These are phyloP conservation scores for Betta splendens DNA, from an alignment of 2,797 vertebrate species.

Conservation along the genomic window DNA sequence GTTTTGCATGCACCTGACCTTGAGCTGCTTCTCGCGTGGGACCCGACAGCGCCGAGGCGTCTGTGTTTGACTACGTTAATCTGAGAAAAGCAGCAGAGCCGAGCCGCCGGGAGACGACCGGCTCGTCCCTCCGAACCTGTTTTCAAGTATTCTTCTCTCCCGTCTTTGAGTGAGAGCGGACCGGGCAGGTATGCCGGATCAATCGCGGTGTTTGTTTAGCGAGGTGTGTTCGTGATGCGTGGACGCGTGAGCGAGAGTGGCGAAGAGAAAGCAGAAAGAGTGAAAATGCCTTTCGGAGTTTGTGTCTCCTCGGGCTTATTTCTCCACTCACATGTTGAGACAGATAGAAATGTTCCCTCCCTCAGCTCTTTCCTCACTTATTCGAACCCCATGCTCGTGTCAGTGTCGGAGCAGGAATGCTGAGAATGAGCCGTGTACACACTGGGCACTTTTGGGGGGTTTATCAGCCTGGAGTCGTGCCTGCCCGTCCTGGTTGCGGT, in stretches of 20 bases:
- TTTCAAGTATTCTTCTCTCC: conserved; percentile 56
- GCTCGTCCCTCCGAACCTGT: conserved; percentile 69
- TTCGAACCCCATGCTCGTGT: not conserved
- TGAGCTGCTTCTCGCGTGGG: conserved; percentile 36
- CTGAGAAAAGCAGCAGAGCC: conserved; percentile 31
- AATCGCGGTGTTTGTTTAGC: conserved; percentile 55
- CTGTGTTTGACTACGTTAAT: conserved; percentile 17
- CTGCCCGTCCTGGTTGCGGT: conserved; percentile 31
- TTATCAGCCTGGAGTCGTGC: conserved; percentile 12
- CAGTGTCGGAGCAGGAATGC: conserved; percentile 50
- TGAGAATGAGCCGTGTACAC: conserved; percentile 39
- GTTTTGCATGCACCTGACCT: conserved; percentile 32
- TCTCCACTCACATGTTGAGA: conserved; percentile 36
- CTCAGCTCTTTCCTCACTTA: not conserved
- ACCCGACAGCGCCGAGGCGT: conserved; percentile 19
- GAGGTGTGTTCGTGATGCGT: conserved; percentile 54
- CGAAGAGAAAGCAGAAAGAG: not conserved
- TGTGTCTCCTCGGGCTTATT: conserved; percentile 25
- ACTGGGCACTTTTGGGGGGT: conserved; percentile 28
- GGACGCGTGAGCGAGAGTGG: not conserved
- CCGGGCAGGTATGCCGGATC: conserved; percentile 47
- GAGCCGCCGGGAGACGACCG: conserved; percentile 26
- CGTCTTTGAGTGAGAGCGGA: conserved; percentile 28
- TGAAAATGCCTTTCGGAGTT: not conserved
- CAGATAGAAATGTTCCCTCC: conserved; percentile 5